These are phyloP conservation scores for Thera britannica DNA, from an alignment of 2,888 invertebrate species.

Conservation along the genomic window DNA sequence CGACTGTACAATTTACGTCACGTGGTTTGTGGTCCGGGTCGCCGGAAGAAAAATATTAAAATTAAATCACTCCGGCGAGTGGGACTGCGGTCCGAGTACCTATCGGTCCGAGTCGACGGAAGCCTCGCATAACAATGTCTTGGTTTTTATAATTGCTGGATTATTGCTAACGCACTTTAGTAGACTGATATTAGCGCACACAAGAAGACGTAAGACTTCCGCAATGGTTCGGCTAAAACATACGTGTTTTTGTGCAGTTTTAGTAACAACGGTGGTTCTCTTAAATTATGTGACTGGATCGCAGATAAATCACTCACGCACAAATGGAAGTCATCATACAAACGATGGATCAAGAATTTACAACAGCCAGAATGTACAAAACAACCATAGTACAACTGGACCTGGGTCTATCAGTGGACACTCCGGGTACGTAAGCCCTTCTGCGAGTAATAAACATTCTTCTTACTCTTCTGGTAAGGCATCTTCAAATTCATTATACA, in stretches of 20 bases:
- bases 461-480: background rate
- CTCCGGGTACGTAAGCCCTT: background rate
- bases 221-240: conserved; percentile 10
- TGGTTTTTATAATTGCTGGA: background rate
- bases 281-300: conserved; percentile 16
- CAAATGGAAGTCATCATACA: conserved; percentile 1
- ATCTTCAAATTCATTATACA: background rate
- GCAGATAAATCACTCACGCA: background rate
- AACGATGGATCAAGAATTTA: background rate
- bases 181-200: conserved; percentile 6
- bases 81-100: no score
- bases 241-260: background rate
- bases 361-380: background rate
- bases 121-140: no score
- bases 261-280: conserved; percentile 8
- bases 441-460: background rate
- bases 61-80: no score
- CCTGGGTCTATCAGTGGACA: background rate
- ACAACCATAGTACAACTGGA: background rate
- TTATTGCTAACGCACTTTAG: conserved; percentile 4
- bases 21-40: no score
- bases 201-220: conserved; percentile 5
- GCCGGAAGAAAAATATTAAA: no score
- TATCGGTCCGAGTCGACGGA: no score
- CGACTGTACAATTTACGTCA: no score